Percentiles rank a stretch among this genome's conserved stretches.
phyloP scores from a whole-genome alignment of 1,140 invertebrate genomes.

The Diuraphis noxia region DNA sequence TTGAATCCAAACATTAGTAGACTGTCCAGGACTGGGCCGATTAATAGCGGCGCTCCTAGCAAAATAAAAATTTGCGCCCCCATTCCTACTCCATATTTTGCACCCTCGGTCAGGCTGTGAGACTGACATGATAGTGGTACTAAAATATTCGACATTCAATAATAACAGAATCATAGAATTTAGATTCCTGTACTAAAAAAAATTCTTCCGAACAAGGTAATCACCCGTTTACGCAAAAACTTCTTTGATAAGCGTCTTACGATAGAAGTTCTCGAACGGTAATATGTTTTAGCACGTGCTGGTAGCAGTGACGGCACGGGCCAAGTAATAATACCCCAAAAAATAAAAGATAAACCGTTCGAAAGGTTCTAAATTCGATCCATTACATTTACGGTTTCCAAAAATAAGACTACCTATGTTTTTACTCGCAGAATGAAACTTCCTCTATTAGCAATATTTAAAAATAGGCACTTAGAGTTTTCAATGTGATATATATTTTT shows the following conservation, averaged over 20 bases:
- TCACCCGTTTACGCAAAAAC: not conserved
- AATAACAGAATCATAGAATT: not conserved
- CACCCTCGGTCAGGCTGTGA: no score
- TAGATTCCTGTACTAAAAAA: no score
- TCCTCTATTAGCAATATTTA: not conserved
- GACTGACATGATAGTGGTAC: no score
- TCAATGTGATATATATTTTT: not conserved
- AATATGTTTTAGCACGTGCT: not conserved
- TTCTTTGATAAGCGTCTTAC: not conserved
- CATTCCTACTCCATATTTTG: no score
- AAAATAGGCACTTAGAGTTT: no score
- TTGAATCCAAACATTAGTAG: not conserved
- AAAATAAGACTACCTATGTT: no score
- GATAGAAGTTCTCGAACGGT: not conserved
- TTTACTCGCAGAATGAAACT: no score
- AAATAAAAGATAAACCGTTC: not conserved
- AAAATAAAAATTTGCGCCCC: no score
- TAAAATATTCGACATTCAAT: not conserved
- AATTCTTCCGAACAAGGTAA: not conserved
- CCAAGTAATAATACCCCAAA: not conserved
- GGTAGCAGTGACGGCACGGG: no score
- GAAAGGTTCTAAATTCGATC: not conserved
- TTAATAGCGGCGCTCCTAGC: no score
- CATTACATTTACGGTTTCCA: not conserved
- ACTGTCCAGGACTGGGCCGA: no score